phyloP scores from a whole-genome alignment of 2,888 invertebrate genomes.

The Drosophila glabriapex region DNA sequence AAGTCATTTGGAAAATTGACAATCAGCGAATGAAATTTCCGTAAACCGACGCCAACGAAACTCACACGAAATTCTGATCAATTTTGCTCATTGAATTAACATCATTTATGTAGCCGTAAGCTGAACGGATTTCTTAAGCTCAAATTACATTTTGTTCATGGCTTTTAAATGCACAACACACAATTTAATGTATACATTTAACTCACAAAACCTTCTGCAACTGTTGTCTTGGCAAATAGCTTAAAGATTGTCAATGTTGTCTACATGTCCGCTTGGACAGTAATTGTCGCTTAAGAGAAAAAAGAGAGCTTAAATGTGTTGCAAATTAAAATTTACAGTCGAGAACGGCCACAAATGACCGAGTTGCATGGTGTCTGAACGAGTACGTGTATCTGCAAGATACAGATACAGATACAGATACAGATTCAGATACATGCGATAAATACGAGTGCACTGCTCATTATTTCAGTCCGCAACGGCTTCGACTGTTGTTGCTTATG shows the following conservation, averaged over 20 bases:
- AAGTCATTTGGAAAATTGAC: constrained; percentile 59
- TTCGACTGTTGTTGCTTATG: background rate
- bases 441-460: constrained; percentile 42
- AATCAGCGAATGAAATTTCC: constrained; percentile 38
- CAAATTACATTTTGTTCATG: background rate
- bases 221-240: background rate
- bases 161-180: background rate
- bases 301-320: constrained; percentile 16
- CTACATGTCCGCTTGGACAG: background rate
- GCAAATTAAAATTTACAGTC: constrained; percentile 40
- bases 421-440: constrained; percentile 23
- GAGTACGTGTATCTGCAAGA: constrained; percentile 42
- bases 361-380: constrained; percentile 29
- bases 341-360: constrained; percentile 28
- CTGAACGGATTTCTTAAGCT: background rate
- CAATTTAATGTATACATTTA: background rate
- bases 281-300: background rate
- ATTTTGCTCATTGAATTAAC: background rate
- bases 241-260: constrained; percentile 12
- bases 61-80: constrained; percentile 3
- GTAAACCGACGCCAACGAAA: constrained; percentile 7
- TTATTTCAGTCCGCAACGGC: constrained; percentile 32
- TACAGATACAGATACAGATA: constrained; percentile 4
- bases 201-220: background rate
- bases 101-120: background rate